Conservation (phyloP, 2,797 vertebrate species). For the Eulemur albifrons region DNA sequence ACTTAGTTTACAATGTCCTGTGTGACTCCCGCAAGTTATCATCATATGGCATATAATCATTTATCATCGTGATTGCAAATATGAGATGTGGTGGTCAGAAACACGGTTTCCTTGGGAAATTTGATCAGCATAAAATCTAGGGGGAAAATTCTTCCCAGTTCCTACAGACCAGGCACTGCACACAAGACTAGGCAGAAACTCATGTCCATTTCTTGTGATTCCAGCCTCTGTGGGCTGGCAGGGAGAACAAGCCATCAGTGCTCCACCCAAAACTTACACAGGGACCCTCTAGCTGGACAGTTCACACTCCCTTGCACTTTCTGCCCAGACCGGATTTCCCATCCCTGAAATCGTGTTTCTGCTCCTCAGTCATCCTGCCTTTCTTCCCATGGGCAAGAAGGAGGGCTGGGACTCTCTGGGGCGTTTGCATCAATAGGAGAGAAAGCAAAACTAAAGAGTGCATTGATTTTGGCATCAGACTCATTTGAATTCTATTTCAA, state of each 20-base stretch:
- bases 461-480: background rate
- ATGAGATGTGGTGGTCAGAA: background rate
- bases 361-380: background rate
- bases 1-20: background rate
- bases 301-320: background rate
- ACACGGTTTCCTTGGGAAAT: background rate
- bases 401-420: background rate
- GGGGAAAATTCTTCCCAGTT: background rate
- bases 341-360: background rate
- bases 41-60: background rate
- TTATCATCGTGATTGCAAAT: background rate
- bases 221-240: background rate
- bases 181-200: background rate
- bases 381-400: background rate
- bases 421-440: background rate
- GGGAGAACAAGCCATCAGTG: background rate
- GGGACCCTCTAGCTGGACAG: background rate
- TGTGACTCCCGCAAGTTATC: too few species aligned
- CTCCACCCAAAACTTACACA: background rate
- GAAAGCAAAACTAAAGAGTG: background rate
- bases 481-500: background rate
- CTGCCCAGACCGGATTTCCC: background rate
- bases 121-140: background rate
- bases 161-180: background rate
- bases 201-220: background rate